Evolutionary conservation across 1,140 invertebrate genomes (phyloP), one percentile per base, ranked within the genome.

Genomic region (Drosophila grimshawi): DNA sequence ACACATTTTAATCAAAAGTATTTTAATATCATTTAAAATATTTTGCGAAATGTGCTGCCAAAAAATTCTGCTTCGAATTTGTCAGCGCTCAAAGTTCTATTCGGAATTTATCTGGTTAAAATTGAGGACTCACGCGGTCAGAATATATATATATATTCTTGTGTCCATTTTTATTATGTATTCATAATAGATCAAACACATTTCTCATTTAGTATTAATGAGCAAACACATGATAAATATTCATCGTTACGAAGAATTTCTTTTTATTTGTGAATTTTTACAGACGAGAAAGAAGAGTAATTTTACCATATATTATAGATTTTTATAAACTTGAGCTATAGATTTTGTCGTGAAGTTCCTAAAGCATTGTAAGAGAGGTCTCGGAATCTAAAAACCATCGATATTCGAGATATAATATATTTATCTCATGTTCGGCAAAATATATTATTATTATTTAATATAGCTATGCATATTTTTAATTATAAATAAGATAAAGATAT

Each of bases 11-110:
- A 57, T 55, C 43, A 39, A 62, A 63, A 51, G 51, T 61, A 51
- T 68, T 68, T 56, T 43, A 57, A 64, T 64, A 43, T 49, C 2
- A 68, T 68, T 74, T 63, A 1, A 63, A 59, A 70, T 63, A 75
- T 70, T 57, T 57, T 5, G 8, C 39, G 0, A 46, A 32, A 63
- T 33, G 3, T 33, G 7, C 19, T 75, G 71, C 52, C 70, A 68
- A 68, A 37, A 19, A 53, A 65, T 59, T 57, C 57, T n/a, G 1
- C 4, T 35, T 5, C 2, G 6, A 19, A 57, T 6, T 43, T n/a
- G 19, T 30, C 11, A 51, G 49, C 7, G 30, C 19, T 30, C 53
- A 62, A 62, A 48, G 57, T 48, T 32, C 7, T 59, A 5, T 30
- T 8, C 10, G 8, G 57, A 60, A 35, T 39, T 45, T 19, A 19